Base-by-base conservation (phyloP, 2,797 vertebrate genomes). In the Hyperoplus immaculatus region DNA sequence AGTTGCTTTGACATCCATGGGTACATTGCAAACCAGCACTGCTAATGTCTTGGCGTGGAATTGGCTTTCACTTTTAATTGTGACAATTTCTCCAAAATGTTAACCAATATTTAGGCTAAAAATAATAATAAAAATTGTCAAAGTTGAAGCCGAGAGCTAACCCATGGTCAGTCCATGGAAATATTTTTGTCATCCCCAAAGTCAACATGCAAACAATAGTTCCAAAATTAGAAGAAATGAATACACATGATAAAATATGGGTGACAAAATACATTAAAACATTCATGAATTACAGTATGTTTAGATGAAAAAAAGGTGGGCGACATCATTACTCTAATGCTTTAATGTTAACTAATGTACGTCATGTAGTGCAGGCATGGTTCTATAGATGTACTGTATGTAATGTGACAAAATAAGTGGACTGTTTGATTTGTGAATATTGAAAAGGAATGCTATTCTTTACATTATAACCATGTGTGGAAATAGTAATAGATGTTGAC, bases 241-340 rank as follows among this genome's bases (percentile, higher is more conserved):
- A 29, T 29, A 29, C 29, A 29, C 0, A 54, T 63, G 18, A 1
- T 47, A 54, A 53, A 29, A 29, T 29, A 29, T 29, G 29, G 2
- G 29, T 29, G 29, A 29, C 29, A 29, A 29, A 29, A 29, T 29
- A 29, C 29, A 29, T 29, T 29, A 29, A 29, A 29, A 29, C 29
- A 29, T 29, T 29, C 29, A 29, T 29, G 29, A 29, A 29, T 29
- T 29, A 29, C 29, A 29, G 3, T 29, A 29, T 29, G 3, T 29
- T 29, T 29, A 29, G 29, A 29, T 29, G 29, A 3, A 29, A 76
- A 77, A 87, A 83, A 66, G 36, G 67, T 69, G 14, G 13, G 0
- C 36, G 29, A 73, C 56, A 47, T 50, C 43, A 41, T 68, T 60
- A 50, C 59, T 62, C 16, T 21, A 36, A 73, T 41, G 9, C 6